Conservation (phyloP, 1,140 invertebrate genomes). For the Ceratina australensis region DNA sequence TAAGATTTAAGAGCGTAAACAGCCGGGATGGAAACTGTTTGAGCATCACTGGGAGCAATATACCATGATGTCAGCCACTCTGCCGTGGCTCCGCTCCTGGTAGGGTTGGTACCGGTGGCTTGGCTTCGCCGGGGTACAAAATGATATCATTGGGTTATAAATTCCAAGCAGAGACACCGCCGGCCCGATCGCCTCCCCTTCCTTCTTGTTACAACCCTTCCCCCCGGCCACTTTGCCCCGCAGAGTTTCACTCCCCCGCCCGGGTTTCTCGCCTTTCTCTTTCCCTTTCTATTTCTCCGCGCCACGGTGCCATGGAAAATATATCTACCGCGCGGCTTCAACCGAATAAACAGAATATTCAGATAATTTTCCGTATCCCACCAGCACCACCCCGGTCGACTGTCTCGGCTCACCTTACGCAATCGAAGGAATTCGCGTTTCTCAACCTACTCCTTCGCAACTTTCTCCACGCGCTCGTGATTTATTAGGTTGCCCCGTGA, state of each 20-base stretch:
- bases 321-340: slow-evolving; percentile 69
- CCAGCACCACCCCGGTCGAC: slow-evolving; percentile 22
- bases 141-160: slow-evolving; percentile 79
- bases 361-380: slow-evolving; percentile 71
- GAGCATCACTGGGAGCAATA: slow-evolving; percentile 75
- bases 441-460: not conserved
- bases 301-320: slow-evolving; percentile 60
- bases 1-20: slow-evolving; percentile 68
- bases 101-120: slow-evolving; percentile 63
- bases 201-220: slow-evolving; percentile 73
- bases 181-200: slow-evolving; percentile 70
- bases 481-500: no score
- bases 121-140: slow-evolving; percentile 76
- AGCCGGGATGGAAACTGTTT: slow-evolving; percentile 69
- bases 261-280: slow-evolving; percentile 30
- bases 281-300: slow-evolving; percentile 49
- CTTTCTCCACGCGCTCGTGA: not conserved
- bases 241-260: slow-evolving; percentile 42
- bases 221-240: slow-evolving; percentile 63
- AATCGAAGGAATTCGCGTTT: slow-evolving; percentile 12
- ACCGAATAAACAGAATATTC: slow-evolving; percentile 77
- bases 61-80: slow-evolving; percentile 77
- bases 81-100: slow-evolving; percentile 64
- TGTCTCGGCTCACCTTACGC: slow-evolving; percentile 4
- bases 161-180: slow-evolving; percentile 76